Evolutionary conservation across 2,888 invertebrate species (phyloP).

Genomic region (Orthonevra nobilis): DNA sequence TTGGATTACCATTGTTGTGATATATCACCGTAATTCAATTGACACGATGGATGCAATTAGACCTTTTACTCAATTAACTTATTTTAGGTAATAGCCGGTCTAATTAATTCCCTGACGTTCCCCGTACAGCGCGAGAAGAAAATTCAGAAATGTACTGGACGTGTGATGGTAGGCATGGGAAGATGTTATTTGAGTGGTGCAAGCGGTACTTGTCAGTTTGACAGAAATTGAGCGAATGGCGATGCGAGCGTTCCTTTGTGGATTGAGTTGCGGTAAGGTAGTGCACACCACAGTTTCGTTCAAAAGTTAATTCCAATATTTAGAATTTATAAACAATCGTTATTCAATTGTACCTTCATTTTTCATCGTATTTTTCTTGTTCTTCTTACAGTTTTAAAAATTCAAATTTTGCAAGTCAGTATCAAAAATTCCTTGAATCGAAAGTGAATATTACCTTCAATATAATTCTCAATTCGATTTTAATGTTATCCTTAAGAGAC

Average conservation of each 20-base stretch:
- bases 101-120: constrained; percentile 4
- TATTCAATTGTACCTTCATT: no score
- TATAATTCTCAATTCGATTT: no score
- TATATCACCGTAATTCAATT: constrained; percentile 24
- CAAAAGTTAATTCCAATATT: no score
- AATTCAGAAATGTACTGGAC: constrained; percentile 10
- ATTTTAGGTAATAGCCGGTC: constrained; percentile 24
- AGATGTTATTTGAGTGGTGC: constrained; percentile 14
- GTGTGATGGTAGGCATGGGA: background rate
- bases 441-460: no score
- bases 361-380: no score
- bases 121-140: background rate
- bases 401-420: no score
- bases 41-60: background rate
- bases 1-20: constrained; percentile 29
- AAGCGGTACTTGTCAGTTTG: constrained; percentile 16
- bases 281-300: no score
- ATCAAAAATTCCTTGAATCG: no score
- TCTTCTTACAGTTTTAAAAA: no score
- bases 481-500: no score
- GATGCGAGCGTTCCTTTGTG: background rate
- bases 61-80: constrained; percentile 2
- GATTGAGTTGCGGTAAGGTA: constrained; percentile 14
- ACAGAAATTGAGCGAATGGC: background rate
- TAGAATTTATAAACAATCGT: no score